phyloP scores from a whole-genome alignment of 2,888 invertebrate species.

The Calameuta filiformis region DNA sequence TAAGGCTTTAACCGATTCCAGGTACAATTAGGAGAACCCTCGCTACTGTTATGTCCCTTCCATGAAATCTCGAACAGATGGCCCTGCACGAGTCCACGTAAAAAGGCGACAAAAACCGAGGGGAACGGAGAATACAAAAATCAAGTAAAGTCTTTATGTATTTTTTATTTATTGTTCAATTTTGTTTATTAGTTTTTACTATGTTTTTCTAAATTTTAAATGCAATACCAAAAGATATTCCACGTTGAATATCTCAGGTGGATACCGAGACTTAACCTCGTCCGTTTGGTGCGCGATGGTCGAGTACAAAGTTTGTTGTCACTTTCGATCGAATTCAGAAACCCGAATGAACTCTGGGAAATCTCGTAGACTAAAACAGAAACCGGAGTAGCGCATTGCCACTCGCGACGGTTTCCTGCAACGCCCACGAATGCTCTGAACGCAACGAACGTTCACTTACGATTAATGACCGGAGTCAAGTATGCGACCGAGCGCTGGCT shows the following conservation, averaged over 20 bases:
- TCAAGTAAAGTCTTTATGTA: background rate
- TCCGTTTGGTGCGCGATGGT: too few species aligned
- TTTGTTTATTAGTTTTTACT: background rate
- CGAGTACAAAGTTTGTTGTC: too few species aligned
- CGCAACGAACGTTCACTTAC: constrained; percentile 30
- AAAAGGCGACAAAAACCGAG: background rate
- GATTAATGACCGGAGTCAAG: constrained; percentile 33
- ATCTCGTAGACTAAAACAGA: background rate
- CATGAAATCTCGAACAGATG: constrained; percentile 27
- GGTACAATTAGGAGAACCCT: constrained; percentile 47
- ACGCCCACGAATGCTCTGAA: constrained; percentile 29
- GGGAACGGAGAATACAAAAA: background rate
- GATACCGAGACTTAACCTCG: too few species aligned
- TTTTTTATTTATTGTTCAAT: background rate
- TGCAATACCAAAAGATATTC: too few species aligned
- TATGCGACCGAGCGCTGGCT: constrained; percentile 29
- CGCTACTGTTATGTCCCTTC: constrained; percentile 40
- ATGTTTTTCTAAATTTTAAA: too few species aligned
- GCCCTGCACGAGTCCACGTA: constrained; percentile 4
- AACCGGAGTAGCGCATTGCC: constrained; percentile 24
- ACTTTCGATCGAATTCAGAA: too few species aligned
- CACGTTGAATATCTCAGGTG: too few species aligned
- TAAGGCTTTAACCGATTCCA: constrained; percentile 44
- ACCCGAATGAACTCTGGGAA: too few species aligned
- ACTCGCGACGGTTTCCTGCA: constrained; percentile 38